Evolutionary conservation across 2,888 invertebrate genomes (phyloP).

Genomic region (Tolmerus cingulatus): DNA sequence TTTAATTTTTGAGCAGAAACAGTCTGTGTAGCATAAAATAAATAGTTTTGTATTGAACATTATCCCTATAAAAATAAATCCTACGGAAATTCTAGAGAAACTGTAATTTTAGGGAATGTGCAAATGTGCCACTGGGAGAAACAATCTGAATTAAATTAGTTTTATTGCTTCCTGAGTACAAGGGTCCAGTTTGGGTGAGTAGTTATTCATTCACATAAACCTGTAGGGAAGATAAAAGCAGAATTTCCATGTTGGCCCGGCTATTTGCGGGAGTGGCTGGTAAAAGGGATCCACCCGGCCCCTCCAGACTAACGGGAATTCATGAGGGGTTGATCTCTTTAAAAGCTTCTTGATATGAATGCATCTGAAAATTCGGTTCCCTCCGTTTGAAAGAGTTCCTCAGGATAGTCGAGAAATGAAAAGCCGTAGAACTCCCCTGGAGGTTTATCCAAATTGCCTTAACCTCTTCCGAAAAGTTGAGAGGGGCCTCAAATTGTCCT

Average conservation of each 20-base stretch:
- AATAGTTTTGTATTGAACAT: no score
- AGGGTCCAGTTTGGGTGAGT: not conserved
- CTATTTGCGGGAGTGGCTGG: not conserved
- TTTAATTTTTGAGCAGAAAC: no score
- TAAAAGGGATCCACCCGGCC: not conserved
- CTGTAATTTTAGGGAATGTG: not conserved
- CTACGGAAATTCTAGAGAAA: not conserved
- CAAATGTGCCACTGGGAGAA: not conserved
- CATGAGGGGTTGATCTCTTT: not conserved
- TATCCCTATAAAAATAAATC: no score
- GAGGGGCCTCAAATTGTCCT: not conserved
- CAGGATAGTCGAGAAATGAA: not conserved
- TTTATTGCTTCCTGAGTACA: not conserved
- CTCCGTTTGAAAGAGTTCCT: not conserved
- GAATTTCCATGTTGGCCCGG: not conserved
- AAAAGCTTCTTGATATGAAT: not conserved
- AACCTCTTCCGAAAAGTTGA: not conserved
- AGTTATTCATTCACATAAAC: not conserved
- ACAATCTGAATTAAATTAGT: not conserved
- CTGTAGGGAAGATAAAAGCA: not conserved
- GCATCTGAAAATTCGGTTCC: not conserved
- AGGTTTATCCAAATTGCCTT: not conserved
- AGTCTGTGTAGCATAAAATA: no score
- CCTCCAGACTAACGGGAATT: not conserved
- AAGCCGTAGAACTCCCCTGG: not conserved